These are phyloP conservation scores for Vollenhovia emeryi DNA, from an alignment of 1,140 invertebrate species.

Conservation along the genomic window DNA sequence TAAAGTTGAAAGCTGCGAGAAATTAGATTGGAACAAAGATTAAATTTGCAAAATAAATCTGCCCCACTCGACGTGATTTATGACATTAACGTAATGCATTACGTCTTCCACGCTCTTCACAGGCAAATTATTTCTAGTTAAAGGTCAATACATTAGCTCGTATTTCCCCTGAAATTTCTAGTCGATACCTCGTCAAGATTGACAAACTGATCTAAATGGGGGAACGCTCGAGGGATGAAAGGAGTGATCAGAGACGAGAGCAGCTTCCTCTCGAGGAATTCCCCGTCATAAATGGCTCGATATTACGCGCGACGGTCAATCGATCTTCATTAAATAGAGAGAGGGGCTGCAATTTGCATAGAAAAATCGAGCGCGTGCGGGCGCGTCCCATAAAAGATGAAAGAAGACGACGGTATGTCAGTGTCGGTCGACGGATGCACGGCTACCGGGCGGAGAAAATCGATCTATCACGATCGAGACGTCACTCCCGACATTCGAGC, in stretches of 20 bases:
- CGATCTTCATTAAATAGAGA: slow-evolving; percentile 64
- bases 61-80: no score
- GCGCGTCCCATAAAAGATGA: slow-evolving; percentile 50
- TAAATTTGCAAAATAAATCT: background rate
- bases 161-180: background rate
- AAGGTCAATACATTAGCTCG: background rate
- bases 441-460: background rate
- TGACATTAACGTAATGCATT: background rate
- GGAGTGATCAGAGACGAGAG: background rate
- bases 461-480: slow-evolving; percentile 55
- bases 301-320: slow-evolving; percentile 33
- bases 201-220: slow-evolving; percentile 17
- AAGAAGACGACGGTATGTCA: slow-evolving; percentile 48
- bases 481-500: slow-evolving; percentile 35
- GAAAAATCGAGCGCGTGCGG: slow-evolving; percentile 50
- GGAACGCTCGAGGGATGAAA: slow-evolving; percentile 16
- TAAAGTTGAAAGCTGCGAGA: background rate
- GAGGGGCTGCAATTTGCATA: slow-evolving; percentile 51
- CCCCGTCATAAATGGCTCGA: background rate
- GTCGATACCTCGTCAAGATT: background rate
- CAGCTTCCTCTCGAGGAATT: slow-evolving; percentile 40
- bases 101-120: background rate
- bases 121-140: background rate
- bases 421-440: slow-evolving; percentile 33
- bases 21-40: background rate